A percentile compares a stretch with the other conserved stretches of the same genome.
Evolutionary conservation across 2,113 vertebrate genomes (phyloP).

Genomic region (Sander vitreus): DNA sequence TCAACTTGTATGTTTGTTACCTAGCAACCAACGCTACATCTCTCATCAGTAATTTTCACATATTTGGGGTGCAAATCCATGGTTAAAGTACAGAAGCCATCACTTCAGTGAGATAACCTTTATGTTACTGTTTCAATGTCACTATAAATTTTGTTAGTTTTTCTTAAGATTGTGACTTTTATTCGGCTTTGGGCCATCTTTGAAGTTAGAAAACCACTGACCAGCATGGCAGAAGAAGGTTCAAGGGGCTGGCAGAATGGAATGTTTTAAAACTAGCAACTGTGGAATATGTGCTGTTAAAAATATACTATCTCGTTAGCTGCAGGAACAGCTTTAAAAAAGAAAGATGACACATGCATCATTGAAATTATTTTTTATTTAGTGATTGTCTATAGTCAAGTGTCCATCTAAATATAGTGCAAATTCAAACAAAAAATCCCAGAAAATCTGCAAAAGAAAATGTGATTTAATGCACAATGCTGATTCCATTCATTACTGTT

Average conservation of each 20-base stretch:
- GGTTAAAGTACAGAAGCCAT: background rate
- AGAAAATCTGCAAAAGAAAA: background rate
- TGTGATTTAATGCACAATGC: too few species aligned
- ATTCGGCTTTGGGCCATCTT: background rate
- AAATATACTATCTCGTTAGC: background rate
- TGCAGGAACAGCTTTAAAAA: constrained; percentile 3
- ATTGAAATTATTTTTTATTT: background rate
- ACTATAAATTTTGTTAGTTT: background rate
- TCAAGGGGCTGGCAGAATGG: background rate
- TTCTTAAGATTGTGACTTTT: constrained; percentile 2
- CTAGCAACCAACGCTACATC: too few species aligned
- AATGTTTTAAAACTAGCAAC: background rate
- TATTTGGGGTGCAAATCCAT: background rate
- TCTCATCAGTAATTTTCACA: background rate
- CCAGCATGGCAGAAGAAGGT: background rate
- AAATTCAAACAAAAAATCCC: background rate
- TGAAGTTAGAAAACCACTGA: background rate
- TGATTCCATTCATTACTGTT: background rate
- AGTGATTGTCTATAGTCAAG: too few species aligned
- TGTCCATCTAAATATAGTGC: background rate
- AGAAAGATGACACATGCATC: background rate
- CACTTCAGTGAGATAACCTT: background rate
- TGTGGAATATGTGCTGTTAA: background rate
- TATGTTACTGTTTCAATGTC: constrained; percentile 5
- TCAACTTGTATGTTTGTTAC: too few species aligned